Evolutionary conservation across 2,113 vertebrate genomes (phyloP), one percentile per base, ranked within the genome.

Genomic region (Thalassoma bifasciatum): DNA sequence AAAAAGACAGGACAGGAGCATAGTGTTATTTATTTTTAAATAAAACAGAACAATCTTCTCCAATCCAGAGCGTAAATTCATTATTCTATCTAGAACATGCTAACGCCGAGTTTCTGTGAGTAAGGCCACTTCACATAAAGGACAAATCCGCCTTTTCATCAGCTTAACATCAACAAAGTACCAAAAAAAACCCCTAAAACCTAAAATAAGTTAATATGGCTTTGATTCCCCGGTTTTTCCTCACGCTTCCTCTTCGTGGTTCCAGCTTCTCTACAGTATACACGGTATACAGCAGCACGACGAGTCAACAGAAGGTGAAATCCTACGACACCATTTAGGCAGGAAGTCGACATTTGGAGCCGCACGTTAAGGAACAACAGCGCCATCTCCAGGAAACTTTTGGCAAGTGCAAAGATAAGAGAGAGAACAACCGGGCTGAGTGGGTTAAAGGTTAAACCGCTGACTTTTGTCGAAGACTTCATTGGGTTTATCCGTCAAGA

Each of bases 221-320:
- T 83, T 88, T 36, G 1, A 44, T 60, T 80, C 72, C 61, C 40
- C 11, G 5, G 1, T 68, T 8, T n/a, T 23, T 21, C 14, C 3
- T 46, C 30, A 30, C 30, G 30, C 6, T 30, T 19, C 37, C 22
- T 40, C 30, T 54, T 24, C 40, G 8, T 10, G 11, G 64, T 40
- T 62, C 44, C 63, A 36, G 17, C 17, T 59, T 47, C 54, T 52
- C 72, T 49, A 64, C 61, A 40, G 63, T 79, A 81, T 82, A 85
- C 79, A 79, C 80, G 14, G 82, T 86, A 82, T 70, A 83, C 77
- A 72, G 80, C 6, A 46, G 74, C 71, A 60, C 47, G 56, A 52
- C 19, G 16, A 19, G 11, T 52, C 56, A 56, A 24, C 40, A 12
- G n/a, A 50, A 62, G 44, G 30, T 30, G 30, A 30, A 19, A 46